Conservation (phyloP, 2,888 invertebrate species). For the Andrena hattorfiana region DNA sequence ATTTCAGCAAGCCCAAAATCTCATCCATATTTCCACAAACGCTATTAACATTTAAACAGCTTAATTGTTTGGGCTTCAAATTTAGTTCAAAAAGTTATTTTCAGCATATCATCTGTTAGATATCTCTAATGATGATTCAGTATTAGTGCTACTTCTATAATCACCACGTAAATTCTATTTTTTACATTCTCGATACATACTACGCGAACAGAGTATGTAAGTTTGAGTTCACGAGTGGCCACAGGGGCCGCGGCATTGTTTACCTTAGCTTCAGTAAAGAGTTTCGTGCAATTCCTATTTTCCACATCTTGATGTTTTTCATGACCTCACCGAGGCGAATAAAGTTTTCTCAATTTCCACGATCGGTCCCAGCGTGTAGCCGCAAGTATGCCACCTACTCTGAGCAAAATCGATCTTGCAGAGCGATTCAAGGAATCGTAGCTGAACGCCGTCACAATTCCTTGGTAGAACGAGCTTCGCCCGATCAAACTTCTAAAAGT, state of each 20-base stretch:
- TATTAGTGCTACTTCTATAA: too few relatives aligned
- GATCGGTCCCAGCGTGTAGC: slow-evolving; percentile 53
- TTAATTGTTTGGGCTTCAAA: slow-evolving; percentile 76
- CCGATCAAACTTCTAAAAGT: slow-evolving; percentile 78
- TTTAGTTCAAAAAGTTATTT: slow-evolving; percentile 54
- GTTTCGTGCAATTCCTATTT: slow-evolving; percentile 77
- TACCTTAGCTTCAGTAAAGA: slow-evolving; percentile 60
- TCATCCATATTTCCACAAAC: slow-evolving; percentile 43
- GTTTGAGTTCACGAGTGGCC: slow-evolving; percentile 74
- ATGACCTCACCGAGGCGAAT: slow-evolving; percentile 74
- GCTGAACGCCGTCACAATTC: slow-evolving; percentile 51
- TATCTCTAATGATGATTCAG: slow-evolving; percentile 36
- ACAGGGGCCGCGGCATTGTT: slow-evolving; percentile 75
- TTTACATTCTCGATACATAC: slow-evolving; percentile 16
- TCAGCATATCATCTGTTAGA: too few relatives aligned
- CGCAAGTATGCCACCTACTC: slow-evolving; percentile 43
- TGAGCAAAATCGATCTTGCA: slow-evolving; percentile 72
- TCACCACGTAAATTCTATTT: too few relatives aligned
- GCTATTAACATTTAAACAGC: slow-evolving; percentile 46
- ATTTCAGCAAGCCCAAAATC: slow-evolving; percentile 38
- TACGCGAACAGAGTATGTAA: slow-evolving; percentile 67
- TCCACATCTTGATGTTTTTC: slow-evolving; percentile 74
- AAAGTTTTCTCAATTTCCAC: slow-evolving; percentile 81
- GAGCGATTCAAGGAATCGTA: slow-evolving; percentile 66
- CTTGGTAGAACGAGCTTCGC: slow-evolving; percentile 57